A percentile compares a stretch with the other conserved stretches of the same genome.
These are phyloP conservation scores for Chlorops oryzae DNA, from an alignment of 1,140 invertebrate genomes.

Conservation along the genomic window DNA sequence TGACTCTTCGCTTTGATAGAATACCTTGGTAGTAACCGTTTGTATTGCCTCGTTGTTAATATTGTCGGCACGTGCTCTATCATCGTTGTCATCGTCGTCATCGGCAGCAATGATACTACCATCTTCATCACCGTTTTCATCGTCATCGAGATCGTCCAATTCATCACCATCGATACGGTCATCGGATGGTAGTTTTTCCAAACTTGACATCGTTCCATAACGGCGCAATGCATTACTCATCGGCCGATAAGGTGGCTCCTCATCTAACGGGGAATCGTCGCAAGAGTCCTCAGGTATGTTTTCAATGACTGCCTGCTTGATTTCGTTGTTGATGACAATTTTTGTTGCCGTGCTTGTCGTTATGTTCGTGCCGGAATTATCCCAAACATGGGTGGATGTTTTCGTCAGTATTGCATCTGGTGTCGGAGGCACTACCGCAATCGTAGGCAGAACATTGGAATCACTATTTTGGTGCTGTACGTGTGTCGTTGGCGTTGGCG, in stretches of 20 bases:
- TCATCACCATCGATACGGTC: constrained; percentile 23
- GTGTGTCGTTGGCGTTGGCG: background rate
- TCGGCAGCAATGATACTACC: constrained; percentile 41
- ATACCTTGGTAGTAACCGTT: constrained; percentile 7
- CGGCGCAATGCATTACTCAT: constrained; percentile 53
- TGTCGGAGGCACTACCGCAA: constrained; percentile 68
- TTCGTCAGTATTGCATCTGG: constrained; percentile 55
- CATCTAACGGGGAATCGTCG: constrained; percentile 53
- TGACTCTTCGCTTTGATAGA: too few species aligned
- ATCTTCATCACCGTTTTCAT: constrained; percentile 42
- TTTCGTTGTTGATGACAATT: constrained; percentile 18
- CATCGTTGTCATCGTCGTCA: constrained; percentile 36
- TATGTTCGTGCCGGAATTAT: constrained; percentile 27
- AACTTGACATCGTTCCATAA: constrained; percentile 70
- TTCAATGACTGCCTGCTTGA: constrained; percentile 37
- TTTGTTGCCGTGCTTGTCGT: constrained; percentile 15
- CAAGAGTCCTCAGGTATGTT: constrained; percentile 50
- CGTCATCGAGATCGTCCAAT: constrained; percentile 30
- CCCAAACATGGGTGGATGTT: constrained; percentile 42
- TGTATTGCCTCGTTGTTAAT: constrained; percentile 16
- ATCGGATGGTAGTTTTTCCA: constrained; percentile 58
- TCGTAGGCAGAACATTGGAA: constrained; percentile 56
- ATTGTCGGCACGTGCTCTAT: constrained; percentile 33
- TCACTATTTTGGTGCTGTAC: constrained; percentile 8
- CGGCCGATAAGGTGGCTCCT: constrained; percentile 54